Base-by-base conservation (phyloP, 2,888 invertebrate species). In the Melanophora roralis region DNA sequence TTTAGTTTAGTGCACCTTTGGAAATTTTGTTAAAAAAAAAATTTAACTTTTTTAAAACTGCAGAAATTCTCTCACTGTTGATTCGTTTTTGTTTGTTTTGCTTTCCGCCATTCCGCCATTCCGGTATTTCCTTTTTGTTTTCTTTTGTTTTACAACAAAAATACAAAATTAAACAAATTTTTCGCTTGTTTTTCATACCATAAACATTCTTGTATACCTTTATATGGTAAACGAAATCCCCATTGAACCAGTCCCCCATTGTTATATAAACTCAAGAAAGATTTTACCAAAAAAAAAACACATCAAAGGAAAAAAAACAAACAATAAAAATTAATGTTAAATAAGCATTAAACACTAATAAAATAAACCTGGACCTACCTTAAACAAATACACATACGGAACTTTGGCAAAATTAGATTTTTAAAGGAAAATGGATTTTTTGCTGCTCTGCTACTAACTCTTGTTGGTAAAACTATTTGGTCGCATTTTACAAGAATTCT, bases 201-300 rank as follows among this genome's bases (percentile, higher is more conserved):
- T 40, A 16, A 47, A 69, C 53, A 68, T 76, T 80, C 75, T 72
- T 59, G 12, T 57, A 19, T 38, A 47, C 38, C 75, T 76, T 64
- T 72, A 62, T 80, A 76, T 76, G 75, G 47, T 49, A 74, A 57
- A 55, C 47, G 60, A 72, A 80, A 68, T 80, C 72, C 80, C 80
- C 67, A 80, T 72, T 80, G 75, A 80, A 68, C 40, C 71, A 55
- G 55, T 49, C 75, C 43, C 43, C 75, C 67, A 76, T 80, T 80
- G 80, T 80, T 80, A 71, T 43, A 80, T 75, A 72, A 80, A 80
- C 64, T 40, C 43, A 74, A 32, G 51, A 38, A 65, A 40, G 72
- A 21, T 16, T 65, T 65, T 21, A 49, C 34, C 49, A 59, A 69
- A n/a, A 23, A 51, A 27, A 3, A 49, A 40, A 19, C 11, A 19